Evolutionary conservation across 2,888 invertebrate genomes (phyloP).

Genomic region (Athripsodes cinereus): DNA sequence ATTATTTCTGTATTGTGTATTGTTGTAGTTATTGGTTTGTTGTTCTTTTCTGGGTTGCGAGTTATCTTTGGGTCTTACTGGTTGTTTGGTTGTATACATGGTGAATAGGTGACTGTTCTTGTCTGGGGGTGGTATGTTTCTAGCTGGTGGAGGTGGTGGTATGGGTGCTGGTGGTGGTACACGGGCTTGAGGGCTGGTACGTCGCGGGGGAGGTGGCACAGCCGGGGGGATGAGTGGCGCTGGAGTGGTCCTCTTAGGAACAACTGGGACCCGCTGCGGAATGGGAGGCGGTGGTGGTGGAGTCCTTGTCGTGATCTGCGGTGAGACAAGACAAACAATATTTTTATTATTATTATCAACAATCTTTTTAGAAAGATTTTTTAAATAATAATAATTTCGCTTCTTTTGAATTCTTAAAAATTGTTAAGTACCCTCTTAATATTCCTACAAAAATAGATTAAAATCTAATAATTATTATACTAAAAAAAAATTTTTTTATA

Average conservation of each 20-base stretch:
- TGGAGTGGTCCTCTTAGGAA: constrained; percentile 40
- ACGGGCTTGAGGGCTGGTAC: constrained; percentile 38
- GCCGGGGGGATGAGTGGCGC: constrained; percentile 32
- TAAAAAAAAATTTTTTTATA: too few species aligned
- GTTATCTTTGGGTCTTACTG: constrained; percentile 18
- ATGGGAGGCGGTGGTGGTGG: constrained; percentile 38
- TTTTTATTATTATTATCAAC: neutral
- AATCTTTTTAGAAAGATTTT: too few species aligned
- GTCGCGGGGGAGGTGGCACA: constrained; percentile 36
- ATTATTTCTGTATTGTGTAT: constrained; percentile 10
- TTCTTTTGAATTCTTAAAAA: too few species aligned
- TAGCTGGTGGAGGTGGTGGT: constrained; percentile 41
- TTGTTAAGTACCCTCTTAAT: too few species aligned
- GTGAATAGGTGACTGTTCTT: constrained; percentile 29
- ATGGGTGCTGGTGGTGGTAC: constrained; percentile 34
- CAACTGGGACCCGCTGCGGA: constrained; percentile 44
- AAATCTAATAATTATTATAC: too few species aligned
- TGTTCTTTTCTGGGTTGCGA: constrained; percentile 17
- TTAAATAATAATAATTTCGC: too few species aligned
- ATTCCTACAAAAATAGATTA: too few species aligned
- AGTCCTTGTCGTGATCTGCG: constrained; percentile 15
- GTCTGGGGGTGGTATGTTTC: constrained; percentile 40
- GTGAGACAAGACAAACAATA: neutral
- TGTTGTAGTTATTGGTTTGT: constrained; percentile 3
- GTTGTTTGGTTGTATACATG: constrained; percentile 23